These are phyloP conservation scores for Homalodisca vitripennis DNA, from an alignment of 1,140 invertebrate species.

Conservation along the genomic window DNA sequence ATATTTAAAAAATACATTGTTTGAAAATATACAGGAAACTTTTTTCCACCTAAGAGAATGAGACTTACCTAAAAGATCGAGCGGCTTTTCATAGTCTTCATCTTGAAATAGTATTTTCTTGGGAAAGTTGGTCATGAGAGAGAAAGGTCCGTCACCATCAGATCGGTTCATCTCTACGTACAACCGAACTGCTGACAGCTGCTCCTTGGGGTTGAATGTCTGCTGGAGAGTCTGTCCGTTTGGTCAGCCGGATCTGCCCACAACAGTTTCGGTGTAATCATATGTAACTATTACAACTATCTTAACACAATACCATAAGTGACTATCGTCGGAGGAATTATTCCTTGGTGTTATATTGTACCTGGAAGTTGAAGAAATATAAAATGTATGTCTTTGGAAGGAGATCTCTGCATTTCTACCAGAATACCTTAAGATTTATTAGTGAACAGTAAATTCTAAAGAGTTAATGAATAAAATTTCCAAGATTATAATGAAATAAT, in stretches of 20 bases:
- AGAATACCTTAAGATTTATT: no score
- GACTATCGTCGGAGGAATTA: no score
- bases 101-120: slow-evolving; percentile 76
- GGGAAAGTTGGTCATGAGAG: slow-evolving; percentile 85
- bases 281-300: no score
- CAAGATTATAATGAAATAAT: no score
- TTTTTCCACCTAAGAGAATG: neutral
- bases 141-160: slow-evolving; percentile 63
- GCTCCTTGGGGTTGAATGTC: slow-evolving; percentile 82
- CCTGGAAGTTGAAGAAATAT: no score
- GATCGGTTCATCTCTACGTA: slow-evolving; percentile 77
- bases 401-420: no score
- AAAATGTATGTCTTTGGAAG: no score
- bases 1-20: neutral
- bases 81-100: slow-evolving; percentile 85
- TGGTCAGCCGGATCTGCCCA: slow-evolving; percentile 61
- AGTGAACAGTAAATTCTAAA: no score
- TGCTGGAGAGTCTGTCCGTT: slow-evolving; percentile 70
- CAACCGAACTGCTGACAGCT: slow-evolving; percentile 83
- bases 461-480: no score
- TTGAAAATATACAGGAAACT: neutral
- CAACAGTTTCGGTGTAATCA: no score
- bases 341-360: no score
- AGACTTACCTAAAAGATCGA: slow-evolving; percentile 73
- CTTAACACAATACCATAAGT: no score